phyloP scores from a whole-genome alignment of 2,888 invertebrate species.

The Invenusta paracnida region DNA sequence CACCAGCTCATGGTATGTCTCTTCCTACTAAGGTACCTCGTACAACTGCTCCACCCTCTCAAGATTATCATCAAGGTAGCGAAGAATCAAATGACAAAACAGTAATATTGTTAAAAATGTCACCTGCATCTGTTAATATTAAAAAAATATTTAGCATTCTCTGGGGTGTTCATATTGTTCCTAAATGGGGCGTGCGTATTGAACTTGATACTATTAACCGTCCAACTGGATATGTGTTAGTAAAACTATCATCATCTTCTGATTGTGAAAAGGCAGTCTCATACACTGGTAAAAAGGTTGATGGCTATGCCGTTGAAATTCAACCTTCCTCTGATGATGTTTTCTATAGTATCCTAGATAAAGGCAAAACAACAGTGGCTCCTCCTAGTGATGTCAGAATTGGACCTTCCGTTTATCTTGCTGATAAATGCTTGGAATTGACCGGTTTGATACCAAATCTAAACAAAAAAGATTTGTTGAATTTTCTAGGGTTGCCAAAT shows the following conservation, averaged over 20 bases:
- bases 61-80: neutral
- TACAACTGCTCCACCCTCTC: neutral
- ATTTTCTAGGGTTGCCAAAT: slow-evolving; percentile 4
- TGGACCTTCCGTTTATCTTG: neutral
- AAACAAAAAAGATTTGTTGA: slow-evolving; percentile 36
- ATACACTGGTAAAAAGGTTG: neutral
- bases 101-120: slow-evolving; percentile 12
- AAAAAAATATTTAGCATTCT: slow-evolving; percentile 19
- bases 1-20: neutral
- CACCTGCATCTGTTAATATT: slow-evolving; percentile 20
- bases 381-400: neutral
- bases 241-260: neutral
- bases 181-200: slow-evolving; percentile 37
- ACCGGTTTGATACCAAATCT: neutral
- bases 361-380: neutral
- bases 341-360: slow-evolving; percentile 24
- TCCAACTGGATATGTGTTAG: slow-evolving; percentile 42
- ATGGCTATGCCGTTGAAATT: neutral
- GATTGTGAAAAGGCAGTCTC: slow-evolving; percentile 27
- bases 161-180: slow-evolving; percentile 24
- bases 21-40: neutral
- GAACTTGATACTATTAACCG: slow-evolving; percentile 31
- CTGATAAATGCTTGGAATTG: slow-evolving; percentile 35
- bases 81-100: neutral
- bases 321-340: neutral